Base-by-base conservation (phyloP, 2,888 invertebrate genomes). In the Conomelus anceps region DNA sequence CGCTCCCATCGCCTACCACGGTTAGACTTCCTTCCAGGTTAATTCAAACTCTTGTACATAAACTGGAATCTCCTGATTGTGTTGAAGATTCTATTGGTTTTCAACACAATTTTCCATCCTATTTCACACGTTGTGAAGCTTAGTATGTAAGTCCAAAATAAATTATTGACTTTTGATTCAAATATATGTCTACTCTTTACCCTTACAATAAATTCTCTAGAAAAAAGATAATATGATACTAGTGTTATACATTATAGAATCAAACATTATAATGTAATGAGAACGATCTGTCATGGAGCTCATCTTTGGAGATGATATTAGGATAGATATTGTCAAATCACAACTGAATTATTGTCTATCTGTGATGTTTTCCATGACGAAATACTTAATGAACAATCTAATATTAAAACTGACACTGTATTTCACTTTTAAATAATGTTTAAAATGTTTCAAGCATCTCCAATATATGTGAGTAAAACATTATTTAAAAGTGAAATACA, bases 31-130 rank as follows among this genome's bases (percentile, higher is more conserved):
- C n/a, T n/a, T n/a, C n/a, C 63, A 63, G n/a, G n/a, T n/a, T n/a
- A 63, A 63, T 63, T 63, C n/a, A n/a, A n/a, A n/a, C 1, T 63
- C 63, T 6, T 63, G 63, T 63, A 63, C n/a, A 63, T n/a, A 63
- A 3, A 63, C 63, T 20, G n/a, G n/a, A 63, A 63, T 63, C 63
- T 63, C n/a, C 63, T 63, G 63, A 63, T 63, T 63, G 63, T 63
- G 63, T 63, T 63, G 63, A n/a, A 63, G 63, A 63, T 63, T 63
- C n/a, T 63, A n/a, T 3, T 20, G 63, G n/a, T 63, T 63, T n/a
- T 63, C 63, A 63, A 93, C 93, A 11, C 86, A 23, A 86, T 86
- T 9, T 23, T 23, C 24, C 29, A 22, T 86, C 29, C 24, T 24
- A 29, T 86, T 86, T 86, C 86, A 29, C 86, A 86, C 29, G 86